A percentile compares a stretch with the other conserved stretches of the same genome.
Conservation (phyloP, 1,140 invertebrate species). For the Ditylenchus dipsaci region DNA sequence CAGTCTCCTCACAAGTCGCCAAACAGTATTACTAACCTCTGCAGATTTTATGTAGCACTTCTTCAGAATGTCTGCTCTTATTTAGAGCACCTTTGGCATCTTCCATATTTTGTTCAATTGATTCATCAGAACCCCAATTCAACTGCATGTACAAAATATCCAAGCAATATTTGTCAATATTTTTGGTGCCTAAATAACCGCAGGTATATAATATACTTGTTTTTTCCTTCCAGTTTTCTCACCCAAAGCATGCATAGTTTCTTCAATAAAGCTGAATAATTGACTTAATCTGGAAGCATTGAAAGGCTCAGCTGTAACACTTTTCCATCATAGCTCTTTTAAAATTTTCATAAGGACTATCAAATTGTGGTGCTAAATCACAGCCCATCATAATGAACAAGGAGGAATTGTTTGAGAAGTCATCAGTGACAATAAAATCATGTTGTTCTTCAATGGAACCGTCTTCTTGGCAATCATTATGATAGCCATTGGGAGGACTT, state of each 20-base stretch:
- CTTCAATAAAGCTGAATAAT: not conserved
- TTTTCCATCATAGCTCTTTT: not conserved
- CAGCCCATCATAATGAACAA: no score
- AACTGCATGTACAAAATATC: not conserved
- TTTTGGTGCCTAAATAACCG: not conserved
- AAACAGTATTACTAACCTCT: slow-evolving; percentile 4
- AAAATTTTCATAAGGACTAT: not conserved
- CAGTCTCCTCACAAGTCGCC: no score
- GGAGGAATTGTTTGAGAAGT: no score
- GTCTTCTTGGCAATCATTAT: no score
- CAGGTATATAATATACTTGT: not conserved
- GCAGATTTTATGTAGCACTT: not conserved
- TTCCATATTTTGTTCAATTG: not conserved
- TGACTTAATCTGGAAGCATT: not conserved
- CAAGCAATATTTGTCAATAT: not conserved
- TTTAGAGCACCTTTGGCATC: not conserved
- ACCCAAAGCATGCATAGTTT: not conserved
- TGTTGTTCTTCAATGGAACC: no score
- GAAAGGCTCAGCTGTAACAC: not conserved
- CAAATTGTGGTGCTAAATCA: no score
- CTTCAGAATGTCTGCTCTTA: slow-evolving; percentile 1
- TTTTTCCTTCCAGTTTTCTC: not conserved
- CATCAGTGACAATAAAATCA: no score
- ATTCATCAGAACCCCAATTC: not conserved
- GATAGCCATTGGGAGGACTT: no score